phyloP scores from a whole-genome alignment of 2,797 vertebrate species.

The Oryzias dopingdopingensis region DNA sequence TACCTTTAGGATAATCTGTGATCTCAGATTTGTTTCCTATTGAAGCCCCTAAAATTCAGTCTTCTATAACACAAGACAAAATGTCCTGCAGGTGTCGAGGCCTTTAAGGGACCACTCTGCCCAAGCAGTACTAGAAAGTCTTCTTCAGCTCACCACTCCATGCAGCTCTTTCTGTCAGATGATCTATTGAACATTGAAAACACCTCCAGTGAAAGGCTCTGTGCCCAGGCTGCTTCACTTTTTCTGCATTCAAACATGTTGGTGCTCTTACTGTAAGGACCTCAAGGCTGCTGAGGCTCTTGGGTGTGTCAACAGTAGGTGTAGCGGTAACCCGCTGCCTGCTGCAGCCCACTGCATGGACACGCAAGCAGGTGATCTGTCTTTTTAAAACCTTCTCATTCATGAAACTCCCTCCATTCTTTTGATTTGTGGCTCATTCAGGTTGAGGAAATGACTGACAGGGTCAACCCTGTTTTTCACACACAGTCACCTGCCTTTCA shows the following conservation, averaged over 20 bases:
- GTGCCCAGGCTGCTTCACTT: constrained; percentile 9
- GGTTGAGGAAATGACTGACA: constrained; percentile 33
- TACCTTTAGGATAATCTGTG: too few species aligned
- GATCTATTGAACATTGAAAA: constrained; percentile 18
- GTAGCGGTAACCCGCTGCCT: constrained; percentile 18
- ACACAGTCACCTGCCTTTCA: constrained; percentile 85
- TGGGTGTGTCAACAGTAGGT: constrained; percentile 26
- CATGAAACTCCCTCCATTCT: constrained; percentile 55
- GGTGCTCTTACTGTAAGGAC: constrained; percentile 34
- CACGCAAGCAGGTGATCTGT: constrained; percentile 20
- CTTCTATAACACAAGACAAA: too few species aligned
- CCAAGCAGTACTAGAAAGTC: constrained; percentile 14
- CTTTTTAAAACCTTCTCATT: constrained; percentile 33
- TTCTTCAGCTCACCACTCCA: constrained; percentile 7
- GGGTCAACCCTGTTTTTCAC: constrained; percentile 63
- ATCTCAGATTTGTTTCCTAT: too few species aligned
- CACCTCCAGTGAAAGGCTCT: constrained; percentile 6
- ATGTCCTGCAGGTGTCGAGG: too few species aligned
- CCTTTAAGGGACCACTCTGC: constrained; percentile 36
- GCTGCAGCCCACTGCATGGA: constrained; percentile 16
- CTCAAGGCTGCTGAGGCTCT: constrained; percentile 31
- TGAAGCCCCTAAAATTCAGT: too few species aligned
- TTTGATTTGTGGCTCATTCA: constrained; percentile 33
- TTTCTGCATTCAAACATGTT: constrained; percentile 46
- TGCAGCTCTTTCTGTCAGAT: constrained; percentile 9